Conservation (phyloP, 2,113 vertebrate genomes). For the Heliornis fulica region DNA sequence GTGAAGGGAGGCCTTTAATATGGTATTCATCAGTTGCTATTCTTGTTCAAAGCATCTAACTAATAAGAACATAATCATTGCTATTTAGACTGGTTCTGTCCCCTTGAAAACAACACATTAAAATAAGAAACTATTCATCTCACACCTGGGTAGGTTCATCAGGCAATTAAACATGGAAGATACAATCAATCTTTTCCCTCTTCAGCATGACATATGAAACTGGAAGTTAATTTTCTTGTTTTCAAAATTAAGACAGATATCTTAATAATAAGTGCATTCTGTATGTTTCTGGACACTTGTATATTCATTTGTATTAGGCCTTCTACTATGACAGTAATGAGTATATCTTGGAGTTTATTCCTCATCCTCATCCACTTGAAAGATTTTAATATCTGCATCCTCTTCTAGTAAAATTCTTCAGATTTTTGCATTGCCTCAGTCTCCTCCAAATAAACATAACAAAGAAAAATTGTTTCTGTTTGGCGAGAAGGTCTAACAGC, state of each 20-base stretch:
- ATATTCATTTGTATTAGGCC: neutral
- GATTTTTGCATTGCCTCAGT: neutral
- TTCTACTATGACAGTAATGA: neutral
- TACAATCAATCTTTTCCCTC: neutral
- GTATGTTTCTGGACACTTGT: neutral
- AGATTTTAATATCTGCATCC: neutral
- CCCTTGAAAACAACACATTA: conserved; percentile 37
- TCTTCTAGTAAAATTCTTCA: neutral
- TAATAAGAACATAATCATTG: conserved; percentile 40
- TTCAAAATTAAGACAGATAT: neutral
- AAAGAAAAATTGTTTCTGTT: neutral
- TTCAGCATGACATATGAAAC: neutral
- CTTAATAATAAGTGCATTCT: neutral
- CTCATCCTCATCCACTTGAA: neutral
- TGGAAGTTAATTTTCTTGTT: neutral
- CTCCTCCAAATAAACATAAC: neutral
- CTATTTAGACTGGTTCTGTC: conserved; percentile 17
- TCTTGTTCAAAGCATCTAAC: conserved; percentile 51
- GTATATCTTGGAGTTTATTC: neutral
- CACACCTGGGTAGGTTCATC: neutral
- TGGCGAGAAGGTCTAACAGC: neutral
- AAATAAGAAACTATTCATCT: conserved; percentile 57
- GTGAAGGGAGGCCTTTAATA: neutral
- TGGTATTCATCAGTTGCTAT: conserved; percentile 42
- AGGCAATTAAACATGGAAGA: conserved; percentile 14